A percentile compares a stretch with the other conserved stretches of the same genome.
Conservation (phyloP, 2,888 invertebrate species). For the Clostera curtula region DNA sequence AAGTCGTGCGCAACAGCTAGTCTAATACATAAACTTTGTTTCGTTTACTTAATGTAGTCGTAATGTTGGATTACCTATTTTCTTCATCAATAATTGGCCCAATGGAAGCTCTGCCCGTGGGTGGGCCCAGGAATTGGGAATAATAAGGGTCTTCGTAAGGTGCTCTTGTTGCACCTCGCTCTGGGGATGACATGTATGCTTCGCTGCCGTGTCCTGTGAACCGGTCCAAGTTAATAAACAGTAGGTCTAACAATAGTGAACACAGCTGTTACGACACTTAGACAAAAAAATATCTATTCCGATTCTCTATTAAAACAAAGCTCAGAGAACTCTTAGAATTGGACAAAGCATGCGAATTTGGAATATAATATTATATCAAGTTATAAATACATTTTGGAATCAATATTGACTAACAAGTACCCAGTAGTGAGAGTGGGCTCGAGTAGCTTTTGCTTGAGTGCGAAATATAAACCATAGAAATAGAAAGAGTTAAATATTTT, state of each 20-base stretch:
- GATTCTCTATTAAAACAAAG: too few relatives aligned
- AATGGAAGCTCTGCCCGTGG: conserved; percentile 79
- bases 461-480: too few relatives aligned
- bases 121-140: conserved; percentile 82
- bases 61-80: conserved; percentile 81
- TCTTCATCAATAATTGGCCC: conserved; percentile 96
- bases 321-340: conserved; percentile 10
- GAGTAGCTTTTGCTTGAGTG: too few relatives aligned
- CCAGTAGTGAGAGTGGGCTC: too few relatives aligned
- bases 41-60: too few relatives aligned
- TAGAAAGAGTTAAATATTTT: too few relatives aligned
- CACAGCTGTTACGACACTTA: conserved; percentile 7
- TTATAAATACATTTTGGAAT: too few relatives aligned
- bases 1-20: too few relatives aligned
- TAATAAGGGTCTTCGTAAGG: conserved; percentile 93
- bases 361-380: conserved; percentile 14
- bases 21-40: too few relatives aligned
- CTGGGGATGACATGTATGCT: conserved; percentile 92
- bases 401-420: too few relatives aligned
- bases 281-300: too few relatives aligned
- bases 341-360: conserved; percentile 25
- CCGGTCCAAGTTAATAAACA: conserved; percentile 1
- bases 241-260: not conserved
- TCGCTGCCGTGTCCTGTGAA: conserved; percentile 45
- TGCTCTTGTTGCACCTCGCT: conserved; percentile 80